phyloP scores from a whole-genome alignment of 2,113 vertebrate species.

The Benitochromis conjunctus region DNA sequence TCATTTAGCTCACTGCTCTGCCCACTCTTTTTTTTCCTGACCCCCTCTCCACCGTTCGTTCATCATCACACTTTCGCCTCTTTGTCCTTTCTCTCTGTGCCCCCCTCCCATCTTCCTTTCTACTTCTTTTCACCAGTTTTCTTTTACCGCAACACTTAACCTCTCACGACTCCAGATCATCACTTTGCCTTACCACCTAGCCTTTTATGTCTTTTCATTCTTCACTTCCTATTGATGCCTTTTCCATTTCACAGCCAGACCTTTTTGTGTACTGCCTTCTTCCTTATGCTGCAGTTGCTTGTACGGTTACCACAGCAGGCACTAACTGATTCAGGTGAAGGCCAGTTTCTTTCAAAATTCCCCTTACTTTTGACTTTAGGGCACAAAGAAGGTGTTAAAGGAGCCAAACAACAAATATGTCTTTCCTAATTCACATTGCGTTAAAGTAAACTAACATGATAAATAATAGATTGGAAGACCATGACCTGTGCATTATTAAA shows the following conservation, averaged over 20 bases:
- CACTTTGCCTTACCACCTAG: background rate
- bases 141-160: background rate
- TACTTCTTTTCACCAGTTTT: background rate
- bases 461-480: background rate
- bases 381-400: background rate
- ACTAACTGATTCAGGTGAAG: background rate
- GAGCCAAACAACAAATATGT: background rate
- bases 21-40: background rate
- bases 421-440: background rate
- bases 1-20: background rate
- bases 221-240: background rate
- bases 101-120: background rate
- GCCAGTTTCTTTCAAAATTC: background rate
- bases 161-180: background rate
- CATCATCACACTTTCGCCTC: background rate
- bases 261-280: background rate
- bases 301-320: background rate
- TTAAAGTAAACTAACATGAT: background rate
- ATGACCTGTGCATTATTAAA: background rate
- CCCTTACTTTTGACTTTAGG: background rate
- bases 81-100: background rate
- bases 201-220: background rate
- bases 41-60: background rate
- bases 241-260: constrained; percentile 7
- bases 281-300: background rate